Evolutionary conservation across 2,113 vertebrate species (phyloP), one percentile per base, ranked within the genome.

Genomic region (Triplophysa tibetana): DNA sequence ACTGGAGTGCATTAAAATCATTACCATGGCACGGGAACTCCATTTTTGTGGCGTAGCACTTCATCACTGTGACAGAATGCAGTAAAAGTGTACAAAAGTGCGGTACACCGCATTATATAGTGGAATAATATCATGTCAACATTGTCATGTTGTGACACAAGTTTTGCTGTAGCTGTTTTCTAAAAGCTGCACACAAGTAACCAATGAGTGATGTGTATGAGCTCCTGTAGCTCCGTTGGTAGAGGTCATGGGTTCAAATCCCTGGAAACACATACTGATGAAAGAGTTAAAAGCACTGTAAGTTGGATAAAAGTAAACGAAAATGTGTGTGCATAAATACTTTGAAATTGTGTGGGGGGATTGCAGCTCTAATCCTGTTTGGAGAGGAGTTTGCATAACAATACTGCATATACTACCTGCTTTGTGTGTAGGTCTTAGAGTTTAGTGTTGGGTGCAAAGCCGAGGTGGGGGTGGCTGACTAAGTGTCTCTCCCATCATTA

Each of bases 41-140:
- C 14, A 70, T 62, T 67, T 82, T 56, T 75, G 60, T 19, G 81
- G 68, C 52, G 52, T 81, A 81, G 75, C 79, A 80, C 62, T 85
- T 79, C 13, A 72, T 86, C 78, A 85, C 63, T 66, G 11, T 66
- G 76, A 61, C 29, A 73, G 72, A 84, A 50, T 38, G 70, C 56
- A 68, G 70, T 3, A 38, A 29, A 58, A 84, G 70, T 85, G n/a
- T 19, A 43, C 13, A 38, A 38, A 38, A 38, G 21, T 62, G 72
- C 9, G 72, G 56, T 75, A 3, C 56, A 48, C 72, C 85, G 77
- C 83, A 78, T 41, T 56, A 79, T 74, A 74, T 14, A 7, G n/a
- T 17, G 17, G 33, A 26, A 62, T 41, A 62, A 45, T 43, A 33
- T 75, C 38, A 43, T 75, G 23, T 62, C 21, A 62, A 24, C 6